These are phyloP conservation scores for rabbit (Oryctolagus cuniculus) DNA, from an alignment of 2,113 vertebrate genomes.

Conservation along the genomic window mOryCun1.1 NC_091436.1:159996001-159996500, in stretches of 20 bases:
- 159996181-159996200: not conserved
- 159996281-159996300: too few relatives aligned
- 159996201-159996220: not conserved
- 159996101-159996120: not conserved
- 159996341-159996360: too few relatives aligned
- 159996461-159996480: too few relatives aligned
- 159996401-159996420: too few relatives aligned
- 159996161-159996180: not conserved
- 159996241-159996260: not conserved
- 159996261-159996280: too few relatives aligned
- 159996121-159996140: not conserved
- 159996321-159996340: too few relatives aligned
- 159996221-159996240: constrained; percentile 19
- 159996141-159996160: not conserved
- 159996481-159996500: too few relatives aligned
- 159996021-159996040: not conserved
- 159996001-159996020: not conserved
- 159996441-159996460: too few relatives aligned
- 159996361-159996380: too few relatives aligned
- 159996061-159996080: constrained; percentile 24
- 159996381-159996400: too few relatives aligned
- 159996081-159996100: not conserved
- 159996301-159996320: too few relatives aligned
- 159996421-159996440: too few relatives aligned
- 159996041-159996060: not conserved